These are phyloP conservation scores for Eretmocerus hayati DNA, from an alignment of 2,888 invertebrate species.

Conservation along the genomic window DNA sequence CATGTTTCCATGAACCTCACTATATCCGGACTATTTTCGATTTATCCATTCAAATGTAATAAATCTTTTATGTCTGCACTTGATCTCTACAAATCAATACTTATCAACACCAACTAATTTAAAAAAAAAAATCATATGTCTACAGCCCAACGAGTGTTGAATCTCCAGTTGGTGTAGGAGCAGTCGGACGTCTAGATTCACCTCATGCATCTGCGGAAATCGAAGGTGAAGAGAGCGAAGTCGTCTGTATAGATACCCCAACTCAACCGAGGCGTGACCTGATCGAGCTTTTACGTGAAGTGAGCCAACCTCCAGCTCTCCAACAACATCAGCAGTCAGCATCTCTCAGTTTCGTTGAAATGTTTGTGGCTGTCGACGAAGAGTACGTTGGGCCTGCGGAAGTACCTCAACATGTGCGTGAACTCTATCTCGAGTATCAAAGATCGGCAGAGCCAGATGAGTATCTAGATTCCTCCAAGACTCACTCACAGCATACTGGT, in stretches of 20 bases:
- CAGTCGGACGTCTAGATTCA: slow-evolving; percentile 53
- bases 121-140: too few species aligned
- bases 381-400: slow-evolving; percentile 45
- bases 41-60: too few species aligned
- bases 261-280: slow-evolving; percentile 64
- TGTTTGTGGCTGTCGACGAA: slow-evolving; percentile 58
- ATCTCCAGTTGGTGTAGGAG: slow-evolving; percentile 47
- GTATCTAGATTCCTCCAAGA: too few species aligned
- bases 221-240: slow-evolving; percentile 74
- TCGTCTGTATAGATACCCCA: slow-evolving; percentile 71
- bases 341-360: slow-evolving; percentile 47
- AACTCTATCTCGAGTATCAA: slow-evolving; percentile 58
- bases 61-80: too few species aligned
- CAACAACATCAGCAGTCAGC: slow-evolving; percentile 40
- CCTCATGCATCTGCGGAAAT: slow-evolving; percentile 68
- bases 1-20: too few species aligned
- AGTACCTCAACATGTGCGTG: slow-evolving; percentile 56
- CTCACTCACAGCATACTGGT: too few species aligned
- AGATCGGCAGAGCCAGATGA: too few species aligned
- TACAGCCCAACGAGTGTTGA: slow-evolving; percentile 41
- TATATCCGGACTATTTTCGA: too few species aligned
- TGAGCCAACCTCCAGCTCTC: slow-evolving; percentile 48
- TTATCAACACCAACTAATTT: too few species aligned
- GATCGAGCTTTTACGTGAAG: slow-evolving; percentile 64
- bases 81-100: too few species aligned